Evolutionary conservation across 1,140 invertebrate species (phyloP).

Genomic region (Platyscapa corneri): DNA sequence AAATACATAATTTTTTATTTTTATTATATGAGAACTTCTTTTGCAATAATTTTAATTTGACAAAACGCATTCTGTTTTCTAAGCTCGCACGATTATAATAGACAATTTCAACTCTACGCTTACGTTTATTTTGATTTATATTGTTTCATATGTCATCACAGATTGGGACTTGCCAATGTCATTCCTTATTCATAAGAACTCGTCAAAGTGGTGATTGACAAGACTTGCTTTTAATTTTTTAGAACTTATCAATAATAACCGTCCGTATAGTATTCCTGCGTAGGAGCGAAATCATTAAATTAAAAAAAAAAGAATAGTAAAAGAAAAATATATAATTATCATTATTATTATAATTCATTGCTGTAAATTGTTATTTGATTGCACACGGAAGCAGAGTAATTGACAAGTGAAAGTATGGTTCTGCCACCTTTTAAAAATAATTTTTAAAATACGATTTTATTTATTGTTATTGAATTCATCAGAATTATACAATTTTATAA

Average conservation of each 20-base stretch:
- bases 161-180: conserved; percentile 48
- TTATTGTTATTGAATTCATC: conserved; percentile 14
- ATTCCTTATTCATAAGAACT: conserved; percentile 37
- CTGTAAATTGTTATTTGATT: conserved; percentile 29
- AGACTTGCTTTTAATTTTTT: conserved; percentile 43
- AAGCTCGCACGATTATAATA: not conserved
- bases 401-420: conserved; percentile 11
- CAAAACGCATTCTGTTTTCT: not conserved
- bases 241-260: conserved; percentile 28
- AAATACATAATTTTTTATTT: not conserved
- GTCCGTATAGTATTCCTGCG: conserved; percentile 46
- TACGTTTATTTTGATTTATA: conserved; percentile 13
- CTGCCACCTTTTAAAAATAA: conserved; percentile 1
- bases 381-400: not conserved
- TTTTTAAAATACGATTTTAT: conserved; percentile 32
- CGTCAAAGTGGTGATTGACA: conserved; percentile 43
- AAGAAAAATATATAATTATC: conserved; percentile 15
- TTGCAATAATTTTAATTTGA: not conserved
- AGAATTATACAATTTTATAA: not conserved
- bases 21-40: not conserved
- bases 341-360: conserved; percentile 18
- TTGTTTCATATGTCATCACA: conserved; percentile 33
- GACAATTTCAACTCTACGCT: not conserved
- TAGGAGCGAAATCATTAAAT: conserved; percentile 28
- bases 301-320: not conserved